phyloP scores from a whole-genome alignment of 2,888 invertebrate species.

The Stenodema calcarata region DNA sequence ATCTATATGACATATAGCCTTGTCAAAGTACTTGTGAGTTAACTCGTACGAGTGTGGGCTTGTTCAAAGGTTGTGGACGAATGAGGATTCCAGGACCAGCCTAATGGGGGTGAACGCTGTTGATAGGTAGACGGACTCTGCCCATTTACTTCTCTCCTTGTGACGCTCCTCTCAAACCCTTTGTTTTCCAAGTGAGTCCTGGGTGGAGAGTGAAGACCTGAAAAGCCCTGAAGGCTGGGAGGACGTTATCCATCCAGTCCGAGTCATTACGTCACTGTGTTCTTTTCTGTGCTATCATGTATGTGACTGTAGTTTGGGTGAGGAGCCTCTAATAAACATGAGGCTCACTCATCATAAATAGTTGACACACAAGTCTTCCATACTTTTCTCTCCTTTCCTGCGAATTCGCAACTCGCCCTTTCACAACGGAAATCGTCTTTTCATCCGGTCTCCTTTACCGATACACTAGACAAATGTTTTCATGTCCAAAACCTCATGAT shows the following conservation, averaged over 20 bases:
- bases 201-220: not conserved
- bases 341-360: not conserved
- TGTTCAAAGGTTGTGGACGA: not conserved
- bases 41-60: too few species aligned
- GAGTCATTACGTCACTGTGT: conserved; percentile 1
- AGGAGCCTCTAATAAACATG: not conserved
- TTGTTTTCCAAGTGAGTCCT: not conserved
- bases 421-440: too few species aligned
- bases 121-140: not conserved
- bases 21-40: too few species aligned
- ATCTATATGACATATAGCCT: too few species aligned
- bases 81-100: not conserved
- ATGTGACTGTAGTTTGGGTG: not conserved
- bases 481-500: too few species aligned
- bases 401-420: too few species aligned
- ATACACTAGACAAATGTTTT: too few species aligned
- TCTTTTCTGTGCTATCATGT: not conserved
- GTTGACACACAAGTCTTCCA: not conserved
- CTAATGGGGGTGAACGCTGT: not conserved
- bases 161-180: not conserved
- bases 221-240: not conserved
- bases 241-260: not conserved
- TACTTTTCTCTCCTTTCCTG: not conserved
- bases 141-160: not conserved
- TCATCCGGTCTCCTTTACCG: too few species aligned